Conservation (phyloP, 1,140 invertebrate species). For the Drosophila bocqueti region DNA sequence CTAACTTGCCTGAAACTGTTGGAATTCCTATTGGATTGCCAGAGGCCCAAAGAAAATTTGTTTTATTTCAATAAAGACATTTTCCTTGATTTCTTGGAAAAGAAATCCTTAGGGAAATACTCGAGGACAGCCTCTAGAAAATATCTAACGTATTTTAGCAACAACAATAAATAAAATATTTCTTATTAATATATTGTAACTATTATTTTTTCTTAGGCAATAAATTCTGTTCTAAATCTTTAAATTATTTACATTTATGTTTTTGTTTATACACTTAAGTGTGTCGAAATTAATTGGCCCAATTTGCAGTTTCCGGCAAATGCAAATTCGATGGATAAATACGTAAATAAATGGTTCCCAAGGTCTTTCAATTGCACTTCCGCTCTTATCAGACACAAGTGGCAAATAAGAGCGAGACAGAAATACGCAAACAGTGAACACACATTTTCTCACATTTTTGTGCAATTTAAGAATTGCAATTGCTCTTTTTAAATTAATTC, state of each 20-base stretch:
- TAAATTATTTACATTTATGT: not conserved
- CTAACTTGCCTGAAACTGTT: not conserved
- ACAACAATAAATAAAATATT: not conserved
- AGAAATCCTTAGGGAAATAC: not conserved
- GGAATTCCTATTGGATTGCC: constrained; percentile 3
- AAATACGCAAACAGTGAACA: constrained; percentile 24
- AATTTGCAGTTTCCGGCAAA: constrained; percentile 19
- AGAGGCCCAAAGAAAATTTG: not conserved
- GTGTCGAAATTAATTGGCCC: constrained; percentile 10
- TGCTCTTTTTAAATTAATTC: not conserved
- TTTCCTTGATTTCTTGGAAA: not conserved
- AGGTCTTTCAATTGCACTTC: constrained; percentile 27
- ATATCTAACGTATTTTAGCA: not conserved
- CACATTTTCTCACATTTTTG: constrained; percentile 13
- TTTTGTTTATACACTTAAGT: not conserved
- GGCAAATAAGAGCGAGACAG: not conserved
- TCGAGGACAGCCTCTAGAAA: not conserved
- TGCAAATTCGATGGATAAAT: constrained; percentile 16
- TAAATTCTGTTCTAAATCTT: too few species aligned
- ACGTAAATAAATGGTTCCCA: constrained; percentile 19
- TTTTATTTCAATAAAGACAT: not conserved
- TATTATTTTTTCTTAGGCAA: too few species aligned
- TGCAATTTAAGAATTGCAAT: constrained; percentile 4
- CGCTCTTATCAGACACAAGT: constrained; percentile 26
- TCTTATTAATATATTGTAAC: too few species aligned